phyloP scores from a whole-genome alignment of 2,797 vertebrate species.

The Todus mexicanus region DNA sequence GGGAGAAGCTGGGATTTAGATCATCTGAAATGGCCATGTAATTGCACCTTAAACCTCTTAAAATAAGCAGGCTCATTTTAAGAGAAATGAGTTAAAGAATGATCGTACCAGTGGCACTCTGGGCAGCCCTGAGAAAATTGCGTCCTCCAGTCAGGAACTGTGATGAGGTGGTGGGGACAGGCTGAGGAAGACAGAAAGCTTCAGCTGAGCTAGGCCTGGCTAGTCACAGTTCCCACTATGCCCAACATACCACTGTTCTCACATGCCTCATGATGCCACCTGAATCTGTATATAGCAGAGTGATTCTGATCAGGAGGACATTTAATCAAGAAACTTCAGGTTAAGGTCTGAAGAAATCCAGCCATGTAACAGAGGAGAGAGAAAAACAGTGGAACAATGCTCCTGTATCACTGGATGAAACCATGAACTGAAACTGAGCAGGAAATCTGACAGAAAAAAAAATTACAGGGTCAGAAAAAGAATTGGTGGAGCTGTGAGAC shows the following conservation, averaged over 20 bases:
- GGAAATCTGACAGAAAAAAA: neutral
- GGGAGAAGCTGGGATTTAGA: neutral
- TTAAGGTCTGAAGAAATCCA: neutral
- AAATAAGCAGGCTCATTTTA: neutral
- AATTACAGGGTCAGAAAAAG: rapidly evolving
- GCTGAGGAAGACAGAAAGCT: neutral
- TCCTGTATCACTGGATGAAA: neutral
- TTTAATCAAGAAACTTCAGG: neutral
- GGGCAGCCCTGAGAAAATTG: neutral
- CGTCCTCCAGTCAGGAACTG: neutral
- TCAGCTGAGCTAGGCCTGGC: neutral
- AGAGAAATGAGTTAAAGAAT: neutral
- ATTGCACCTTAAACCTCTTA: neutral
- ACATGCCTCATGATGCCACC: neutral
- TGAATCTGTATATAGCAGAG: neutral
- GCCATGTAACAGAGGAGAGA: neutral
- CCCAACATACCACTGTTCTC: neutral
- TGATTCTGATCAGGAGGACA: neutral
- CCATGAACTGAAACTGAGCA: neutral
- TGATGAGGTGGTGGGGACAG: neutral
- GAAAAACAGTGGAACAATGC: neutral
- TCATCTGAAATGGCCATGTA: neutral
- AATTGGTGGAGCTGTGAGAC: neutral
- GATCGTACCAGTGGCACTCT: neutral
- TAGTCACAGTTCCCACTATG: neutral